Conservation (phyloP, 1,140 invertebrate genomes). For the Drosophila lacertosa region DNA sequence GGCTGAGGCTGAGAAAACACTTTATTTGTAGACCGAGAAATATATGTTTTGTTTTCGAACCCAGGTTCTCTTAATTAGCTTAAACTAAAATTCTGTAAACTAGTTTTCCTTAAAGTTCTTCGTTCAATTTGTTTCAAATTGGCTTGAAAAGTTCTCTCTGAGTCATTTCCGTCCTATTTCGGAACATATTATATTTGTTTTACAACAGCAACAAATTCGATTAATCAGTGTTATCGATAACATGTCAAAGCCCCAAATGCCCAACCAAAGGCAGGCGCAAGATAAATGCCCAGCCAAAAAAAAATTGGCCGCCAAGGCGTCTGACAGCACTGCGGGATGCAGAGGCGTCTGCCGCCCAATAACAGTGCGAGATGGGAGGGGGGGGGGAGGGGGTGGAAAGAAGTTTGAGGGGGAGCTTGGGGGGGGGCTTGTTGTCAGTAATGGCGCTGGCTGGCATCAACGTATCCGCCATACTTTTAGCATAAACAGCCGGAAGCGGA, state of each 20-base stretch:
- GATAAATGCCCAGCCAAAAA: constrained; percentile 9
- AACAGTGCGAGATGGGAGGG: neutral
- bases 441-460: constrained; percentile 31
- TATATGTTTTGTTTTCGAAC: too few relatives aligned
- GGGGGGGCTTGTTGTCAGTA: constrained; percentile 19
- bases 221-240: constrained; percentile 48
- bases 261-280: constrained; percentile 12
- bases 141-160: too few relatives aligned
- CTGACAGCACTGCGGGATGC: constrained; percentile 71
- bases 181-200: neutral
- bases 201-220: constrained; percentile 9
- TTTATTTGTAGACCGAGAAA: too few relatives aligned
- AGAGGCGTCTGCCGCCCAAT: constrained; percentile 4
- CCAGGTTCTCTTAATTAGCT: too few relatives aligned
- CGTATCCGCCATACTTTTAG: constrained; percentile 76
- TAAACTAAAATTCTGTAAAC: too few relatives aligned
- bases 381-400: constrained; percentile 2
- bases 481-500: constrained; percentile 82
- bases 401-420: neutral
- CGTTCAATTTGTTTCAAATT: too few relatives aligned
- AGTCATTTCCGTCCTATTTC: too few relatives aligned
- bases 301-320: constrained; percentile 60
- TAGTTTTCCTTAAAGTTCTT: too few relatives aligned
- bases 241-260: constrained; percentile 52
- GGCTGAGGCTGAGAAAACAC: too few relatives aligned